These are phyloP conservation scores for Hepsetus odoe DNA, from an alignment of 2,113 vertebrate species.

Conservation along the genomic window DNA sequence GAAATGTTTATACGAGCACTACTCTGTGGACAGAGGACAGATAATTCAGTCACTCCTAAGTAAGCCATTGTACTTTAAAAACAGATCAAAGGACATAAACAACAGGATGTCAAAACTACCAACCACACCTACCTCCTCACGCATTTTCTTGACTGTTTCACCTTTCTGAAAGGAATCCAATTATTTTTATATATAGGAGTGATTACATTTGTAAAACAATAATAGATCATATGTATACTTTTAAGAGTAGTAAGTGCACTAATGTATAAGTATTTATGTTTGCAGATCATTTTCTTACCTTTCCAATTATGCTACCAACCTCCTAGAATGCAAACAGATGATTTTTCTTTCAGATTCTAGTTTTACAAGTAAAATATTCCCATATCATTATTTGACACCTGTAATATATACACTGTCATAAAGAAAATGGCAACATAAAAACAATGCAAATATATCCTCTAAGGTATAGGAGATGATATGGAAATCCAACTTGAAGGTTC, in stretches of 20 bases:
- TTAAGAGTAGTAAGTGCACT: no score
- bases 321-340: constrained; percentile 76
- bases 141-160: constrained; percentile 98
- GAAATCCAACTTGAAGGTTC: no score
- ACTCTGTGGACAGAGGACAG: constrained; percentile 74
- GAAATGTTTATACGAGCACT: constrained; percentile 97
- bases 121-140: constrained; percentile 85
- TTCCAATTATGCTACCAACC: constrained; percentile 97
- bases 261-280: neutral
- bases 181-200: neutral
- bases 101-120: constrained; percentile 1
- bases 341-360: no score
- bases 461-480: no score
- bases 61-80: neutral
- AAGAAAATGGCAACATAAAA: neutral
- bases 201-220: no score
- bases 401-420: neutral
- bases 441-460: neutral
- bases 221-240: neutral
- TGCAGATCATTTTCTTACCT: constrained; percentile 76
- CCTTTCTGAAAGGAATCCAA: constrained; percentile 84
- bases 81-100: neutral
- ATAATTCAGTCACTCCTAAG: neutral
- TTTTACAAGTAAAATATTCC: neutral
- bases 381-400: neutral